phyloP scores from a whole-genome alignment of 2,888 invertebrate genomes.

The Euphydryas editha region DNA sequence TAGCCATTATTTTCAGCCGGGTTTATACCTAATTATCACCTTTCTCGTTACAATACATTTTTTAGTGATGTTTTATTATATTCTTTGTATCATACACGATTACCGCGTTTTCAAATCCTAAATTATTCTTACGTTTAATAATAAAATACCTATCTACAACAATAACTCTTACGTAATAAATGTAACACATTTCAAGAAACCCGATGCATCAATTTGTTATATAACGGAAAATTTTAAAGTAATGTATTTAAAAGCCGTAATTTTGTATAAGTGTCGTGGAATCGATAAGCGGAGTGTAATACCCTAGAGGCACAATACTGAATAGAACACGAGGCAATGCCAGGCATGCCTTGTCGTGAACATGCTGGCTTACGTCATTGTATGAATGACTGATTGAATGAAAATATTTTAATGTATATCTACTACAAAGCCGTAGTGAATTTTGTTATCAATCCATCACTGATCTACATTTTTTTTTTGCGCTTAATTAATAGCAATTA shows the following conservation, averaged over 20 bases:
- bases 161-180: too few species aligned
- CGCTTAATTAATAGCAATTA: not conserved
- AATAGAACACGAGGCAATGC: slow-evolving; percentile 14
- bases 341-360: slow-evolving; percentile 1
- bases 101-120: too few species aligned
- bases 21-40: too few species aligned
- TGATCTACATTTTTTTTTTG: not conserved
- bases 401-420: slow-evolving; percentile 7
- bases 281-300: slow-evolving; percentile 14
- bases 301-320: slow-evolving; percentile 17
- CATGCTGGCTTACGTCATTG: slow-evolving; percentile 7
- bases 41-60: too few species aligned
- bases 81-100: too few species aligned
- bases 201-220: not conserved
- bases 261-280: slow-evolving; percentile 13
- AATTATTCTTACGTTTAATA: too few species aligned
- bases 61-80: too few species aligned
- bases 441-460: not conserved
- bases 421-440: not conserved
- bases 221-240: not conserved
- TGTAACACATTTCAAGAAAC: too few species aligned
- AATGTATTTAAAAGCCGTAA: not conserved
- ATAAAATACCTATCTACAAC: too few species aligned
- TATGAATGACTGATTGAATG: slow-evolving; percentile 5
- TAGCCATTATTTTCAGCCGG: too few species aligned